Evolutionary conservation across 1,140 invertebrate genomes (phyloP).

Genomic region (Solen grandis): DNA sequence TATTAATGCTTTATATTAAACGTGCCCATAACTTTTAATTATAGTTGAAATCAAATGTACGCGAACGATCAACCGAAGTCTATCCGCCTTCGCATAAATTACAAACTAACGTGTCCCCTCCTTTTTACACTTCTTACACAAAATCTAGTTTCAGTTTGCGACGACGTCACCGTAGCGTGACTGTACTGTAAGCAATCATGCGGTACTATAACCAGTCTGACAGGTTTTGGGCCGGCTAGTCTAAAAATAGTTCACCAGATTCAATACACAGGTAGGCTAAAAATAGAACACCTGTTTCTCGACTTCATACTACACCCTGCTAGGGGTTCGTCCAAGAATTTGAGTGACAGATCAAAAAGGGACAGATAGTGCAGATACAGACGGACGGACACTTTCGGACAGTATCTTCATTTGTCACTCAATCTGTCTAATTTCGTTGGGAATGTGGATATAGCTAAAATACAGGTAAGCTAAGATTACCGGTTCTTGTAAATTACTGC

Average conservation of each 20-base stretch:
- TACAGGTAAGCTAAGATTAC: constrained; percentile 16
- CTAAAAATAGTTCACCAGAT: constrained; percentile 41
- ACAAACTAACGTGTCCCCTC: no score
- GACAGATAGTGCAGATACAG: background rate
- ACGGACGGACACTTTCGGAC: constrained; percentile 3
- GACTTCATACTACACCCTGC: constrained; percentile 53
- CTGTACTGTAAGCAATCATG: constrained; percentile 7
- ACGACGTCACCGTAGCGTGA: constrained; percentile 22
- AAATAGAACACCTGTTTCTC: constrained; percentile 43
- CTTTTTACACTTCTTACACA: no score
- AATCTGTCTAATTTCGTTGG: constrained; percentile 15
- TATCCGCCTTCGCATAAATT: no score
- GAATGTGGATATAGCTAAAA: constrained; percentile 13
- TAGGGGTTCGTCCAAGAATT: background rate
- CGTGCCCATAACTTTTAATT: no score
- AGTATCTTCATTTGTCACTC: background rate
- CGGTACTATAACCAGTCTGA: constrained; percentile 56
- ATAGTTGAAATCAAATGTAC: no score
- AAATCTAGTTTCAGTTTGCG: constrained; percentile 3
- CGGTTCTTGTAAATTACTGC: background rate
- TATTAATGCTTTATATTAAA: no score
- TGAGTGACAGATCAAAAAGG: background rate
- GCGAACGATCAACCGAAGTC: no score
- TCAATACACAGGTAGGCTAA: constrained; percentile 54
- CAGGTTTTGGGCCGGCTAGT: constrained; percentile 54